phyloP scores from a whole-genome alignment of 2,888 invertebrate species.

The Corbicula japonica region DNA sequence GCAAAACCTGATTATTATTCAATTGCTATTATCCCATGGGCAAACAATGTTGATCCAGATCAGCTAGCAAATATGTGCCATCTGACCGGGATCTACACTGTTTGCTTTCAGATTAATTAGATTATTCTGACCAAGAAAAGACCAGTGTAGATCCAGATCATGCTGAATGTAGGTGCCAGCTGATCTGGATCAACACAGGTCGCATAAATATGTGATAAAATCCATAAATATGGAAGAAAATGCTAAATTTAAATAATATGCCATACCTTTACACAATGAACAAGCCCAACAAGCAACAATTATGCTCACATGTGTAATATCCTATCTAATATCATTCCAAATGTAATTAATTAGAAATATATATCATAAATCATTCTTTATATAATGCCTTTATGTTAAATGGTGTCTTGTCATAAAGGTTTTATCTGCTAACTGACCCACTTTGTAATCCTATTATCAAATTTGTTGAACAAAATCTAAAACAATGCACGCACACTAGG shows the following conservation, averaged over 20 bases:
- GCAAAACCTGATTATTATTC: no score
- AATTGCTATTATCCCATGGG: no score
- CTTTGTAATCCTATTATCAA: constrained; percentile 14
- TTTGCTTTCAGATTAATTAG: no score
- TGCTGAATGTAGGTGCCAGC: background rate
- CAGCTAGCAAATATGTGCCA: no score
- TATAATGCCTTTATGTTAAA: constrained; percentile 6
- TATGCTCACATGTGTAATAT: background rate
- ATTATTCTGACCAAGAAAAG: no score
- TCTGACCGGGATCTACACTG: no score
- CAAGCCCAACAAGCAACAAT: background rate
- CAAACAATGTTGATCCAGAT: no score
- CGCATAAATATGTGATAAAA: background rate
- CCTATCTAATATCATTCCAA: background rate
- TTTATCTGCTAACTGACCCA: constrained; percentile 1
- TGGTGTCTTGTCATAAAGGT: constrained; percentile 4
- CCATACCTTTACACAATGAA: background rate
- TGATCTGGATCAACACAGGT: background rate
- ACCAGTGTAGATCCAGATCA: background rate
- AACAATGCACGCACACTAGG: no score
- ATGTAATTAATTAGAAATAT: constrained; percentile 9
- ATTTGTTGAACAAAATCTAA: background rate
- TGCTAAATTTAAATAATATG: no score
- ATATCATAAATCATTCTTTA: constrained; percentile 6
- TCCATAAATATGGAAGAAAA: background rate